phyloP scores from a whole-genome alignment of 2,888 invertebrate genomes.

The Conistra vaccinii region DNA sequence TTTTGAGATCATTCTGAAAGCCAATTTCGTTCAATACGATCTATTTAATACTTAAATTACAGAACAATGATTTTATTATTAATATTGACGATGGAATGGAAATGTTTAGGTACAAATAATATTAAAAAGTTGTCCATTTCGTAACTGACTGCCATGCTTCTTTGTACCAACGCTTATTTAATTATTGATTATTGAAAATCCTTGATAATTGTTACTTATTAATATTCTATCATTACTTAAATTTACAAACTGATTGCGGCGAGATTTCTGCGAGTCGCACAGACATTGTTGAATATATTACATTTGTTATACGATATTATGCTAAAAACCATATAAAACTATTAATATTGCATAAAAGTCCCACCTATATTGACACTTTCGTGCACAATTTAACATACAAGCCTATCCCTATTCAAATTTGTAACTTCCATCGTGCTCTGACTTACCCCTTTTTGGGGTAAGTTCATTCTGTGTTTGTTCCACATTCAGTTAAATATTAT shows the following conservation, averaged over 20 bases:
- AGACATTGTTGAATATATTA: slow-evolving; percentile 36
- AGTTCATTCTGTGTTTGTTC: slow-evolving; percentile 75
- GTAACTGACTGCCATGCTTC: neutral
- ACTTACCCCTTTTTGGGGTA: slow-evolving; percentile 75
- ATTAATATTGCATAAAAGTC: slow-evolving; percentile 88
- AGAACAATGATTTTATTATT: slow-evolving; percentile 18
- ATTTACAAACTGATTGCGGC: slow-evolving; percentile 20
- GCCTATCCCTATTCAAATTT: slow-evolving; percentile 87
- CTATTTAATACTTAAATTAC: slow-evolving; percentile 34
- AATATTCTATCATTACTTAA: slow-evolving; percentile 6
- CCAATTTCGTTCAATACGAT: slow-evolving; percentile 69
- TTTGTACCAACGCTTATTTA: slow-evolving; percentile 2
- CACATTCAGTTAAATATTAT: slow-evolving; percentile 63
- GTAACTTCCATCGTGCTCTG: slow-evolving; percentile 91
- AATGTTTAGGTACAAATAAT: neutral
- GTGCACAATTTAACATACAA: slow-evolving; percentile 75
- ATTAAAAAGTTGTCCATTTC: neutral
- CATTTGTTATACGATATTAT: slow-evolving; percentile 31
- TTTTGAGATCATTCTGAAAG: slow-evolving; percentile 83
- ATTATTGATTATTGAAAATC: slow-evolving; percentile 24
- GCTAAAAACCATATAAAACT: slow-evolving; percentile 66
- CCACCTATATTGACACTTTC: slow-evolving; percentile 81
- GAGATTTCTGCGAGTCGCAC: slow-evolving; percentile 18
- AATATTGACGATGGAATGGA: slow-evolving; percentile 40
- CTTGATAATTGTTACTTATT: slow-evolving; percentile 11